These are phyloP conservation scores for Drepana arcuata DNA, from an alignment of 1,140 invertebrate genomes.

Conservation along the genomic window DNA sequence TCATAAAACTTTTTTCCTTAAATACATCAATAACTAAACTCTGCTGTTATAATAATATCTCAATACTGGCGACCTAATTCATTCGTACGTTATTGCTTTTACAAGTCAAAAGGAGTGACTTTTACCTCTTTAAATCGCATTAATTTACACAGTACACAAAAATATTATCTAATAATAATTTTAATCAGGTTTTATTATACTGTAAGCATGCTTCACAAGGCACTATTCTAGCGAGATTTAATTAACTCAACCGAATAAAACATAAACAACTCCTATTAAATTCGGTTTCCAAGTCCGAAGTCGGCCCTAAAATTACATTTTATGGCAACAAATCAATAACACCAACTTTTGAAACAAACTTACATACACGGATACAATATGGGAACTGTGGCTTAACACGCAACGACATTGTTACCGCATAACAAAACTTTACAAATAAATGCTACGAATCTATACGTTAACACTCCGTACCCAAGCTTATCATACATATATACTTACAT, in stretches of 20 bases:
- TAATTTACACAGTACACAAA: constrained; percentile 52
- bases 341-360: constrained; percentile 31
- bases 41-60: constrained; percentile 18
- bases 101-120: constrained; percentile 27
- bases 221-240: constrained; percentile 67
- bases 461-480: constrained; percentile 31
- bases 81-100: constrained; percentile 58
- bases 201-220: constrained; percentile 67
- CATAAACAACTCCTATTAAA: constrained; percentile 52
- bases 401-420: constrained; percentile 21
- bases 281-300: constrained; percentile 60
- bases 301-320: constrained; percentile 60
- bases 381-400: constrained; percentile 22
- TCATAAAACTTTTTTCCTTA: constrained; percentile 14
- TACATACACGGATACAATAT: constrained; percentile 16
- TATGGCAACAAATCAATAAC: constrained; percentile 48
- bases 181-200: constrained; percentile 30
- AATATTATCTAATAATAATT: constrained; percentile 45
- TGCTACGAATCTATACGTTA: constrained; percentile 20
- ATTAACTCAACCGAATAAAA: constrained; percentile 42
- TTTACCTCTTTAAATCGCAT: constrained; percentile 31
- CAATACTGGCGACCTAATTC: constrained; percentile 47
- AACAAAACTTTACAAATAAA: constrained; percentile 21
- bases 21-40: constrained; percentile 18
- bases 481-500: constrained; percentile 35